These are phyloP conservation scores for Rapana venosa DNA, from an alignment of 2,888 invertebrate genomes.

Conservation along the genomic window DNA sequence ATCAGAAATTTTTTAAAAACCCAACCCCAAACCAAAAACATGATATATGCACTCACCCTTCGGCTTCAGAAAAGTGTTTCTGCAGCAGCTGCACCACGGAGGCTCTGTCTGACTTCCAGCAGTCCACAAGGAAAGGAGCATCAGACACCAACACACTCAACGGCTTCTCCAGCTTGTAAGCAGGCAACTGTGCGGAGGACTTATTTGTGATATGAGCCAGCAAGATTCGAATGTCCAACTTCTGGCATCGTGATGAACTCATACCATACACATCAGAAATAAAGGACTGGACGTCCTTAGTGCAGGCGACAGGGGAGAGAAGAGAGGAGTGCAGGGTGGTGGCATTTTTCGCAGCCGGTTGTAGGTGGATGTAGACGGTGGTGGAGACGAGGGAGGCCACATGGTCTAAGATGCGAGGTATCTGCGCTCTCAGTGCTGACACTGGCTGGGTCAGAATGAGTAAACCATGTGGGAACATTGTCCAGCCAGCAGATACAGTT, in stretches of 20 bases:
- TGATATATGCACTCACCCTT: not conserved
- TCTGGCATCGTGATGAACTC: constrained; percentile 59
- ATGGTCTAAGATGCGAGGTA: constrained; percentile 59
- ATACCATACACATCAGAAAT: constrained; percentile 63
- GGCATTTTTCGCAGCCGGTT: constrained; percentile 53
- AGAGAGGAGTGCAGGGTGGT: constrained; percentile 43
- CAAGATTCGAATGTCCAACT: constrained; percentile 65
- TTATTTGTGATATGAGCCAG: constrained; percentile 62
- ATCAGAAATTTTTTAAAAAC: no score
- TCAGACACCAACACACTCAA: constrained; percentile 44
- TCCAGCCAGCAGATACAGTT: constrained; percentile 2
- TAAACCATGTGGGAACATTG: constrained; percentile 64
- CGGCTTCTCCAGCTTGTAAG: constrained; percentile 44
- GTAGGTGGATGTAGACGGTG: constrained; percentile 69
- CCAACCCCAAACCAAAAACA: no score
- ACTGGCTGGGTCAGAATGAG: constrained; percentile 68
- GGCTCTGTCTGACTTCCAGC: constrained; percentile 33
- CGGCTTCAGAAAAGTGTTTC: constrained; percentile 33
- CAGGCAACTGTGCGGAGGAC: not conserved
- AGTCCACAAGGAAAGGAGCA: constrained; percentile 31
- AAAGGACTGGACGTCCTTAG: constrained; percentile 57
- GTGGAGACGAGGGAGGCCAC: constrained; percentile 59
- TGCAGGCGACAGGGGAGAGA: constrained; percentile 55
- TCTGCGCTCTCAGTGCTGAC: constrained; percentile 51
- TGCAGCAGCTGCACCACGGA: constrained; percentile 39